Conservation (phyloP, 2,113 vertebrate genomes). For the Clarias batrachus region DNA sequence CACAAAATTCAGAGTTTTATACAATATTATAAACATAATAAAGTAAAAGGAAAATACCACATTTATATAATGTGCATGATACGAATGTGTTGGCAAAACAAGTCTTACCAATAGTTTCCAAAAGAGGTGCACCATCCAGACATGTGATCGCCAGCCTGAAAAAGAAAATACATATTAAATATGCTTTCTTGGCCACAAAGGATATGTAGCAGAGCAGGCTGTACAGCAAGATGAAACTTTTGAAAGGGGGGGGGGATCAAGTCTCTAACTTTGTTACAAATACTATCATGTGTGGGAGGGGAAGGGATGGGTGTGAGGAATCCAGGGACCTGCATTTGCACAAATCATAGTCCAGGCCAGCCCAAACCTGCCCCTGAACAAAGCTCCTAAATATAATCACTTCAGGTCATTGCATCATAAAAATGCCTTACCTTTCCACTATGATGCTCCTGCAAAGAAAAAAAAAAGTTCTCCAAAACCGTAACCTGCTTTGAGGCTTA, state of each 20-base stretch:
- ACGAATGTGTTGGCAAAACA: conserved; percentile 3
- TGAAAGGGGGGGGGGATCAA: background rate
- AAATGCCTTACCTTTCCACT: conserved; percentile 21
- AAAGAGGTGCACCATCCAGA: conserved; percentile 39
- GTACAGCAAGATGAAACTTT: background rate
- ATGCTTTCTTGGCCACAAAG: background rate
- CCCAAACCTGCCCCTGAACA: conserved; percentile 21
- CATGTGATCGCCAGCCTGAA: conserved; percentile 48
- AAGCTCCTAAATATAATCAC: conserved; percentile 22
- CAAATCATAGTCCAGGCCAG: conserved; percentile 18
- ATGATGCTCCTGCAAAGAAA: background rate
- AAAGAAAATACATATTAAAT: conserved; percentile 10
- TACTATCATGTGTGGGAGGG: background rate
- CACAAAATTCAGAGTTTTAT: background rate
- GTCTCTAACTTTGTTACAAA: background rate
- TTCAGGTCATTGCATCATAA: conserved; percentile 28
- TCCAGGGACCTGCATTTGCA: conserved; percentile 4
- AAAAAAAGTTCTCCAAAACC: background rate
- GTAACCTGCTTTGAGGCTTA: background rate
- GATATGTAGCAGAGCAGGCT: background rate
- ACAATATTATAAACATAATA: background rate
- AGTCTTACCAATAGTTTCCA: conserved; percentile 52
- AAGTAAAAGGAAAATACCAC: background rate
- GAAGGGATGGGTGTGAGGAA: background rate
- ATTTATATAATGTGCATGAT: background rate